Conservation (phyloP, 2,113 vertebrate genomes). For the Leuciscus idus region DNA sequence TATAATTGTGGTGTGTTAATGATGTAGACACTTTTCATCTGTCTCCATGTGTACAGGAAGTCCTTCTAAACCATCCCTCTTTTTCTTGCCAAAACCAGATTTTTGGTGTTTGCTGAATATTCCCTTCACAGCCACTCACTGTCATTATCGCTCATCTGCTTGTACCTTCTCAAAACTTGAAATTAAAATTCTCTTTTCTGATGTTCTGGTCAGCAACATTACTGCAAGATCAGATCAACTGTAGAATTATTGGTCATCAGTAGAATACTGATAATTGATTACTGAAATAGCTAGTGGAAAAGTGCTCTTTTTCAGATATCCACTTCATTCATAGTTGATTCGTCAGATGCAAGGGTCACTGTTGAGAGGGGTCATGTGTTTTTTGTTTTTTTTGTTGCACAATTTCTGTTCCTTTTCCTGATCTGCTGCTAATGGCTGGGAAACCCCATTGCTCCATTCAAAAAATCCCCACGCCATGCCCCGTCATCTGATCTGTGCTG, state of each 20-base stretch:
- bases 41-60: constrained; percentile 74
- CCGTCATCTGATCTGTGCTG: constrained; percentile 54
- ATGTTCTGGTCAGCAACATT: constrained; percentile 11
- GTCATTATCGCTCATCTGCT: constrained; percentile 29
- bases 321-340: constrained; percentile 11
- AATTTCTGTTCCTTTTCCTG: constrained; percentile 29
- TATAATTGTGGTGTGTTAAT: constrained; percentile 78
- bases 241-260: neutral
- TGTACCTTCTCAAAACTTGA: neutral
- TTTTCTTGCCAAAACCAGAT: constrained; percentile 74
- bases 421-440: constrained; percentile 51
- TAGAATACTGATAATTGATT: neutral
- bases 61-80: constrained; percentile 67
- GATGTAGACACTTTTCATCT: constrained; percentile 73
- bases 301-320: neutral
- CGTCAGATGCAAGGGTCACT: neutral
- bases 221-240: neutral
- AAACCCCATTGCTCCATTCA: constrained; percentile 34
- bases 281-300: neutral
- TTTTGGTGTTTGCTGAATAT: constrained; percentile 72
- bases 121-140: constrained; percentile 31
- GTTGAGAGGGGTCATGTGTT: neutral
- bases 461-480: constrained; percentile 31
- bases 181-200: neutral
- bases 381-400: neutral